These are phyloP conservation scores for Orgyia antiqua DNA, from an alignment of 2,888 invertebrate genomes.

Conservation along the genomic window DNA sequence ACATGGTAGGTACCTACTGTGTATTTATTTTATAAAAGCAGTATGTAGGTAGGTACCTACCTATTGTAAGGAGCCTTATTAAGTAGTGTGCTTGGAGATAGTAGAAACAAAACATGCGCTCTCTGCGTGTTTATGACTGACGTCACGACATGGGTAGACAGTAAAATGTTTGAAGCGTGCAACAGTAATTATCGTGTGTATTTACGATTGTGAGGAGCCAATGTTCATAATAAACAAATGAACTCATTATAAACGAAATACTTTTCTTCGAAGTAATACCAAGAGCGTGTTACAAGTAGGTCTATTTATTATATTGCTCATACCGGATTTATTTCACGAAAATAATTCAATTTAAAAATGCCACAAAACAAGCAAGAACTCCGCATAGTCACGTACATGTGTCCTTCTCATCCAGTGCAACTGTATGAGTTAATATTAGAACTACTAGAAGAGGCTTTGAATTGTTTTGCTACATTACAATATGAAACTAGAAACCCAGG, in stretches of 20 bases:
- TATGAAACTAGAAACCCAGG: constrained; percentile 80
- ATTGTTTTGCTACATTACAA: constrained; percentile 68
- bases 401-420: constrained; percentile 79
- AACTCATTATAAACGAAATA: constrained; percentile 6
- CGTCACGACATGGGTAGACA: constrained; percentile 22
- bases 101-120: constrained; percentile 22
- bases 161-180: constrained; percentile 41
- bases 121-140: constrained; percentile 17
- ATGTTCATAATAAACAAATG: constrained; percentile 6
- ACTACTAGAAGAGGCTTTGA: constrained; percentile 71
- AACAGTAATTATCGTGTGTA: constrained; percentile 35
- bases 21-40: too few species aligned
- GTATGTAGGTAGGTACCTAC: too few species aligned
- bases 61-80: too few species aligned
- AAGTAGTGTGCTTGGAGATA: not conserved
- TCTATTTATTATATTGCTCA: too few species aligned
- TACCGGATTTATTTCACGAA: constrained; percentile 3
- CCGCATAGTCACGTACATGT: constrained; percentile 79
- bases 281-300: too few species aligned
- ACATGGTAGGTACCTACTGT: too few species aligned
- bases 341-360: constrained; percentile 35
- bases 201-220: constrained; percentile 21
- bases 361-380: constrained; percentile 53
- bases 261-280: not conserved
- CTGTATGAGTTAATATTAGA: constrained; percentile 77